Base-by-base conservation (phyloP, 2,797 vertebrate genomes). In the Sphaeramia orbicularis region DNA sequence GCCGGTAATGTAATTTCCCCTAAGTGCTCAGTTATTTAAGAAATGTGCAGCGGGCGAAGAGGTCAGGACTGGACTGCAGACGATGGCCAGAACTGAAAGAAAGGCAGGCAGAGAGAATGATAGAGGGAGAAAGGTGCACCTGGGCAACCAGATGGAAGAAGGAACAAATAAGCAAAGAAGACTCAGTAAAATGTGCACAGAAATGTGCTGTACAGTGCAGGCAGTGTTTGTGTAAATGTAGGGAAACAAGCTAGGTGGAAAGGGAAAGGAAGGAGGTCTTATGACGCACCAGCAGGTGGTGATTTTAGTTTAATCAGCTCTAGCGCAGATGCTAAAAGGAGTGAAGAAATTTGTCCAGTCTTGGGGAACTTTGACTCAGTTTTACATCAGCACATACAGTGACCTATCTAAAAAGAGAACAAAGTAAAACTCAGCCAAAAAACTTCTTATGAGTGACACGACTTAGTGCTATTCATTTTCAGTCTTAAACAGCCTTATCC, bases 1-100 rank as follows among this genome's bases (percentile, higher is more conserved):
- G 90, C 76, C 74, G 47, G 85, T 93, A 93, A 94, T 94, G 93
- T 90, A 92, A 93, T 94, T 93, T 92, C 84, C 91, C 78, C 77
- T 94, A 93, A 94, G 94, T 94, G 93, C 93, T 93, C 88, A 82
- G 89, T 92, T 93, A 92, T 94, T 94, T 92, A 92, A 93, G 85
- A 92, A 93, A 93, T 92, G 88, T 89, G 87, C 82, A 91, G 82
- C 72, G 78, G 87, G 82, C 74, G 40, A 84, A 85, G 91, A 89
- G 93, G 93, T 94, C 92, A 93, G 79, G 65, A 72, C 82, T 71
- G 87, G 83, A 84, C 87, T 81, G 76, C 57, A 83, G 86, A 78
- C 70, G 35, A 61, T 81, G 81, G 81, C 83, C 74, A 83, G 80
- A 63, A 76, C 74, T 71, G 66, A 60, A 60, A 67, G 61, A 60